Percentiles rank a stretch among this genome's conserved stretches.
Conservation (phyloP, 2,888 invertebrate species). For the Tridacna crocea region DNA sequence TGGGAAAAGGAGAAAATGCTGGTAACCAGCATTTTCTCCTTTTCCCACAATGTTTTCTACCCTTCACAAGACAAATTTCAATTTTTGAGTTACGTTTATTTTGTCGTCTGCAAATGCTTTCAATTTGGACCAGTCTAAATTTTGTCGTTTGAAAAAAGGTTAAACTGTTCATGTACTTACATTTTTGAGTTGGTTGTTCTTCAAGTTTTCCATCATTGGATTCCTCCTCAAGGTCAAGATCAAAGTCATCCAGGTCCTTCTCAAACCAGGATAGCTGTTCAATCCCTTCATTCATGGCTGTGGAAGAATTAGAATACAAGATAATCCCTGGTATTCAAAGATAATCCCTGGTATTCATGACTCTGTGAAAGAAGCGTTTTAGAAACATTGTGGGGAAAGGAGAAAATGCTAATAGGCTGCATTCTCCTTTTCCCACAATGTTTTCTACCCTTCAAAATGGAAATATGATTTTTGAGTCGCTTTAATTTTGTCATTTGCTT, state of each 20-base stretch:
- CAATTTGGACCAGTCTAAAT: neutral
- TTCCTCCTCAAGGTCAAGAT: conserved; percentile 83
- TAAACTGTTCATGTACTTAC: neutral
- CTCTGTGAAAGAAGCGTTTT: neutral
- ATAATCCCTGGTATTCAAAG: neutral
- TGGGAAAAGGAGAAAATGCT: neutral
- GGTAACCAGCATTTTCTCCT: neutral
- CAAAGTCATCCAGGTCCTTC: conserved; percentile 85
- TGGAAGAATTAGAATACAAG: neutral
- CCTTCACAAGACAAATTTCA: neutral
- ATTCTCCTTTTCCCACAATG: neutral
- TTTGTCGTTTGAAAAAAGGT: neutral
- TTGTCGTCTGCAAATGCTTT: neutral
- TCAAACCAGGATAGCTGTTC: conserved; percentile 85
- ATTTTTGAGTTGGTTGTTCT: conserved; percentile 24
- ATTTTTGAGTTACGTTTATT: too few species aligned
- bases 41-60: neutral
- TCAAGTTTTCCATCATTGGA: conserved; percentile 43
- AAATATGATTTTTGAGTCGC: too few species aligned
- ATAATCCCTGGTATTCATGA: neutral
- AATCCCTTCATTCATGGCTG: conserved; percentile 11
- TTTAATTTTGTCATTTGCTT: too few species aligned
- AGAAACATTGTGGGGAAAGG: neutral
- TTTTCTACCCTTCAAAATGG: too few species aligned
- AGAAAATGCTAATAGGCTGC: neutral